Evolutionary conservation across 92 coral and sea anemone species (phyloP), one percentile per base, ranked within the genome.

Genomic region (Isaurus tuberculatus): DNA sequence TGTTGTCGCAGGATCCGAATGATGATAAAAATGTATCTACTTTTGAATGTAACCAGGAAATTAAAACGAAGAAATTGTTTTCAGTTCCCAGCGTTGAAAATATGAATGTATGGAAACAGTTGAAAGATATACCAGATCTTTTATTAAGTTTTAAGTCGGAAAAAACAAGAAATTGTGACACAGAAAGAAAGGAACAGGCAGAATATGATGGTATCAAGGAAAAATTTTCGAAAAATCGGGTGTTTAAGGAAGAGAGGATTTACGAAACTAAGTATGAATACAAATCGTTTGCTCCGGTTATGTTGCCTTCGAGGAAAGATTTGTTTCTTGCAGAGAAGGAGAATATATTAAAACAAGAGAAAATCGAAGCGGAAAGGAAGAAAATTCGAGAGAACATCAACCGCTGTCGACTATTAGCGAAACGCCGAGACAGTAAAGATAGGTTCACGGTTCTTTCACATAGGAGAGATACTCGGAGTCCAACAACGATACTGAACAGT

Each of bases 311-410:
- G 20, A 85, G 90, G 31, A 65, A 81, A 36, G 87, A 85, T 6
- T 72, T 75, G 66, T 87, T 81, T 44, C 71, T 70, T 37, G 88
- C 91, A 23, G 89, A 97, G 89, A 97, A 94, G 85, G 99, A 97
- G 75, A 97, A 97, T 43, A 84, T 94, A 23, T 70, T 92, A 40
- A 91, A 92, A 30, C 87, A 90, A 33, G 80, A 86, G 25, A 92
- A 85, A 77, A 86, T 91, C 63, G 99, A 97, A 79, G 91, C 85
- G 53, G 94, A 97, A 49, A 91, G 95, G 74, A 90, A 87, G 70
- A 86, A 89, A 53, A 97, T 97, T 49, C 98, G 97, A 19, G 99
- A 97, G 42, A 97, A 92, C 55, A 97, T 97, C 66, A 95, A 97
- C 77, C 92, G 94, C 40, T 87, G 92, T 40, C 92, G 99, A 28